phyloP scores from a whole-genome alignment of 2,888 invertebrate species.

The Nymphalis polychloros region DNA sequence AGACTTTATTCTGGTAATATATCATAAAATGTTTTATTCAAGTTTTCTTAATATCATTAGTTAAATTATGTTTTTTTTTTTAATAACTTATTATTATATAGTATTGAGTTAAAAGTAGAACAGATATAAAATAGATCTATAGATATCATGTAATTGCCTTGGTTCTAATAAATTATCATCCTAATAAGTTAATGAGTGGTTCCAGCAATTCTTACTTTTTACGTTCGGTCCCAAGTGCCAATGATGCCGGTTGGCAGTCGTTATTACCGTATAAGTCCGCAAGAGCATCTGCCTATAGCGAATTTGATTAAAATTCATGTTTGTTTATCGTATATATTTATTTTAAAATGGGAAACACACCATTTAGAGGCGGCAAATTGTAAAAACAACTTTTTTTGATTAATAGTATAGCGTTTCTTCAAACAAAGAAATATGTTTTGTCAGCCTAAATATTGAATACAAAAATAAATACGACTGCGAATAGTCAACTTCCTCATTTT shows the following conservation, averaged over 20 bases:
- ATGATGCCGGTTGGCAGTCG: slow-evolving; percentile 58
- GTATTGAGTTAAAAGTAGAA: not conserved
- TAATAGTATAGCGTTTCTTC: not conserved
- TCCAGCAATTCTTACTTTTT: slow-evolving; percentile 74
- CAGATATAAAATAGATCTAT: slow-evolving; percentile 27
- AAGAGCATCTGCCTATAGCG: slow-evolving; percentile 76
- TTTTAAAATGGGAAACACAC: slow-evolving; percentile 34
- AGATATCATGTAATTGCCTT: slow-evolving; percentile 69
- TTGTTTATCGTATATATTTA: slow-evolving; percentile 63
- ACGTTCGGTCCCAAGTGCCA: slow-evolving; percentile 47
- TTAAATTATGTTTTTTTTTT: not conserved
- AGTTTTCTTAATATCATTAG: not conserved
- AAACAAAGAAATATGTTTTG: not conserved
- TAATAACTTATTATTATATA: not conserved
- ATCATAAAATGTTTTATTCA: not conserved
- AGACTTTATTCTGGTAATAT: not conserved
- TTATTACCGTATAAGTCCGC: slow-evolving; percentile 71
- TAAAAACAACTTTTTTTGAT: slow-evolving; percentile 18
- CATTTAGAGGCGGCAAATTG: slow-evolving; percentile 34
- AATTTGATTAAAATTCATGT: slow-evolving; percentile 80
- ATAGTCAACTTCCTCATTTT: slow-evolving; percentile 6
- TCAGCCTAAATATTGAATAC: not conserved
- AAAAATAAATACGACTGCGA: not conserved
- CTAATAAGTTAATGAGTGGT: slow-evolving; percentile 80
- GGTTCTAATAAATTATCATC: slow-evolving; percentile 76